A percentile compares a stretch with the other conserved stretches of the same genome.
These are phyloP conservation scores for Ferrisia virgata DNA, from an alignment of 2,888 invertebrate genomes.

Conservation along the genomic window DNA sequence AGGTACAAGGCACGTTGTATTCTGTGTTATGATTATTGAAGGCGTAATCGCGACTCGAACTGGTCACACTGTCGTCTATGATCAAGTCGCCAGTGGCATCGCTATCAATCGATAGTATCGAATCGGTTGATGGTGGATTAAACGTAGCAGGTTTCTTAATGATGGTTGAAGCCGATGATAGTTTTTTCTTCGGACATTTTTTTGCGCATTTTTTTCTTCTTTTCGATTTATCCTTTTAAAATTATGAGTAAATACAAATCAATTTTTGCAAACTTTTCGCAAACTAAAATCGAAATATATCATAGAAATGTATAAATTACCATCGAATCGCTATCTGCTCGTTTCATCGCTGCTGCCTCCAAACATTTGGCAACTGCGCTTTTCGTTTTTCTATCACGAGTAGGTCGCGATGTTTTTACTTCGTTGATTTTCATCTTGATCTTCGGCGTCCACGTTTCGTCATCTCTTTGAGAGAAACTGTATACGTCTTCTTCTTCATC, in stretches of 20 bases:
- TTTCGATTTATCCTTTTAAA: not conserved
- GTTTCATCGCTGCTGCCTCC: constrained; percentile 32
- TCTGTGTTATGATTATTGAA: not conserved
- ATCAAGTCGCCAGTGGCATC: not conserved
- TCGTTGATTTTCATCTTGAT: constrained; percentile 42
- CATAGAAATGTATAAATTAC: not conserved
- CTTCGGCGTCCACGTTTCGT: constrained; percentile 39
- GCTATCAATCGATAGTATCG: not conserved
- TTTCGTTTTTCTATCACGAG: constrained; percentile 22
- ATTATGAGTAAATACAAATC: not conserved
- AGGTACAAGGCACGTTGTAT: constrained; percentile 21
- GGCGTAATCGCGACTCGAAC: not conserved
- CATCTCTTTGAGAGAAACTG: constrained; percentile 33
- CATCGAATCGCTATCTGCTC: not conserved
- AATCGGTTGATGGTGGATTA: not conserved
- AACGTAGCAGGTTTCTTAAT: not conserved
- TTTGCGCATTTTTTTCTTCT: not conserved
- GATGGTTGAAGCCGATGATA: not conserved
- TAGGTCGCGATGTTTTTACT: constrained; percentile 6
- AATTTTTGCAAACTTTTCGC: too few relatives aligned
- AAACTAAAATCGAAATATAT: not conserved
- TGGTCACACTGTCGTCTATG: not conserved
- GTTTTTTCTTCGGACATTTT: not conserved
- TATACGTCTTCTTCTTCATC: constrained; percentile 41
- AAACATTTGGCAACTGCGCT: constrained; percentile 35